phyloP scores from a whole-genome alignment of 1,140 invertebrate species.

The Drosophila sproati region DNA sequence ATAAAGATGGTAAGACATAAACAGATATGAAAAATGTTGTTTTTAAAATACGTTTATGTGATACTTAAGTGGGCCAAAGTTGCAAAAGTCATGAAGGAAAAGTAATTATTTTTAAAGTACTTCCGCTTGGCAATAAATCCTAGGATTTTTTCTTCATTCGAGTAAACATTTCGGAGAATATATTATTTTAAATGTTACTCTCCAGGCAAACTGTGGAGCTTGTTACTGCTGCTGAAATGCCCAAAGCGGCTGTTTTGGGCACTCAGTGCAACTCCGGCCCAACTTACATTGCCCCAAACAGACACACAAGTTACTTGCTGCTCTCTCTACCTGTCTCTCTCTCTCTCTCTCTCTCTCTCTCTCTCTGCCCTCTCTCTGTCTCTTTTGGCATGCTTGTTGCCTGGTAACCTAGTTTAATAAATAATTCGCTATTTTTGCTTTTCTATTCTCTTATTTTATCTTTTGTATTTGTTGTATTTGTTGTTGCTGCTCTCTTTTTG shows the following conservation, averaged over 20 bases:
- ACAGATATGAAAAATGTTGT: no score
- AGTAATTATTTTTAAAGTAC: background rate
- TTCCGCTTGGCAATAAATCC: background rate
- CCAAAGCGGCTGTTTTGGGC: background rate
- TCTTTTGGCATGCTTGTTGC: conserved; percentile 43
- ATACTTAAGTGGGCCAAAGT: no score
- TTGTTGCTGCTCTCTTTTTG: conserved; percentile 57
- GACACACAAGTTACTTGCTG: no score
- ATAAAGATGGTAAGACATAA: no score
- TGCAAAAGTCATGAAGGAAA: background rate
- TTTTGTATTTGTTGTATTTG: conserved; percentile 18
- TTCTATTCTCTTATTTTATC: conserved; percentile 17
- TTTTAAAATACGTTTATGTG: no score
- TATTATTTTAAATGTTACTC: no score
- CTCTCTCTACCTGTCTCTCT: background rate
- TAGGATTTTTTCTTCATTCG: no score
- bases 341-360: background rate
- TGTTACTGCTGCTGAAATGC: background rate
- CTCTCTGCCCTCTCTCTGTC: background rate
- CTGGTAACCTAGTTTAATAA: conserved; percentile 83
- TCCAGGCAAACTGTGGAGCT: background rate
- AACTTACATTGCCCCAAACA: background rate
- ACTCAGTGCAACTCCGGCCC: background rate
- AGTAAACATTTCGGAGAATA: no score
- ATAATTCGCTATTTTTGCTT: conserved; percentile 69